phyloP scores from a whole-genome alignment of 2,113 vertebrate genomes.

The Rhipidura dahli region DNA sequence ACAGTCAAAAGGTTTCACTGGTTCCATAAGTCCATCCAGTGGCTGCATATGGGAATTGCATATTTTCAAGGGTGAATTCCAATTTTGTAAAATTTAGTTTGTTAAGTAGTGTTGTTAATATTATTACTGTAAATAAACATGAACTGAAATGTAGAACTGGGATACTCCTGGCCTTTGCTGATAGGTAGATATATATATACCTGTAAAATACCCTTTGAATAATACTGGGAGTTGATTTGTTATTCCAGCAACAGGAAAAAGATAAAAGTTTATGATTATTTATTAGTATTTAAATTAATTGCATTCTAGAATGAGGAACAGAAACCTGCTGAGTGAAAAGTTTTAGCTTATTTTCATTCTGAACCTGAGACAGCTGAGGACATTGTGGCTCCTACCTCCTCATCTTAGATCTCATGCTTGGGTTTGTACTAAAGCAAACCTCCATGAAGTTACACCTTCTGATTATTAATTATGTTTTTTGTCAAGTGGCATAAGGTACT shows the following conservation, averaged over 20 bases:
- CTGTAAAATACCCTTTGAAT: neutral
- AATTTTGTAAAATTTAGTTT: neutral
- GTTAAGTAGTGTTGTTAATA: neutral
- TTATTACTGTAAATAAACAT: neutral
- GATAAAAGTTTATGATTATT: neutral
- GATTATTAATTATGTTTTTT: neutral
- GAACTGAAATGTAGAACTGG: neutral
- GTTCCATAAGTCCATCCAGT: constrained; percentile 45
- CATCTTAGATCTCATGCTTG: neutral
- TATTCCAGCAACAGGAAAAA: neutral
- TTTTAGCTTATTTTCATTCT: neutral
- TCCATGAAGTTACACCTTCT: neutral
- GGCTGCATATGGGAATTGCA: constrained; percentile 26
- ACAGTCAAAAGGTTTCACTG: neutral
- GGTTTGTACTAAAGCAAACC: neutral
- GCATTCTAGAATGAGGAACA: neutral
- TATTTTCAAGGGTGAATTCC: neutral
- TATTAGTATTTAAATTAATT: neutral
- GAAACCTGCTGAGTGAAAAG: neutral
- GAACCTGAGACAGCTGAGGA: neutral
- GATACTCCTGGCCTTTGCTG: neutral
- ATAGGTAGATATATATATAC: neutral
- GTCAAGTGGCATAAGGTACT: neutral
- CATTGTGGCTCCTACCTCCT: neutral
- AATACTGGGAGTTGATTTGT: neutral